These are phyloP conservation scores for Tyrannus savana DNA, from an alignment of 2,113 vertebrate species.

Conservation along the genomic window DNA sequence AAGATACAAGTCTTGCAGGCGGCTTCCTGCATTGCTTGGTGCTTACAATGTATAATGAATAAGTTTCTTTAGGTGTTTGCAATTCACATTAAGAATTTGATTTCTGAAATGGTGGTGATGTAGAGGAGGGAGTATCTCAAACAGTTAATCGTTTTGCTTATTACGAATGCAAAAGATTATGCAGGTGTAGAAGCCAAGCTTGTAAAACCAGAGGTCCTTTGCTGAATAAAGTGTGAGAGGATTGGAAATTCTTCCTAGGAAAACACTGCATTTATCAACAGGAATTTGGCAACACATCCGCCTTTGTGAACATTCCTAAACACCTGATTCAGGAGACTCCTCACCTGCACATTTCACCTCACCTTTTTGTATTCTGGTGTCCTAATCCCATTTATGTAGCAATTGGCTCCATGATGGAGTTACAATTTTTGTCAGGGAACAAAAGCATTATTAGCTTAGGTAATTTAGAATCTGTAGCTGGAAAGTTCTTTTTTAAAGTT, in stretches of 20 bases:
- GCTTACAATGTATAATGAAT: background rate
- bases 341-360: background rate
- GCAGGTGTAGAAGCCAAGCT: background rate
- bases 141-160: background rate
- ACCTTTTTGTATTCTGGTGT: too few species aligned
- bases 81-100: background rate
- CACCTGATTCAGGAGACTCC: background rate
- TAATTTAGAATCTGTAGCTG: background rate
- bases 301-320: background rate
- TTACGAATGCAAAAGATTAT: background rate
- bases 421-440: background rate
- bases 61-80: background rate
- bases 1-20: background rate
- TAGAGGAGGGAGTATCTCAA: background rate
- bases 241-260: background rate
- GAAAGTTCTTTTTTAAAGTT: background rate
- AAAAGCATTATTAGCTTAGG: background rate
- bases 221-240: background rate
- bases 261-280: background rate
- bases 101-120: background rate
- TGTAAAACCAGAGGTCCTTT: constrained; percentile 1
- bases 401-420: background rate
- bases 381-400: background rate
- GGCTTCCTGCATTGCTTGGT: background rate
- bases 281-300: background rate